Evolutionary conservation across 2,888 invertebrate species (phyloP).

Genomic region (Tetheella fluctuosa): DNA sequence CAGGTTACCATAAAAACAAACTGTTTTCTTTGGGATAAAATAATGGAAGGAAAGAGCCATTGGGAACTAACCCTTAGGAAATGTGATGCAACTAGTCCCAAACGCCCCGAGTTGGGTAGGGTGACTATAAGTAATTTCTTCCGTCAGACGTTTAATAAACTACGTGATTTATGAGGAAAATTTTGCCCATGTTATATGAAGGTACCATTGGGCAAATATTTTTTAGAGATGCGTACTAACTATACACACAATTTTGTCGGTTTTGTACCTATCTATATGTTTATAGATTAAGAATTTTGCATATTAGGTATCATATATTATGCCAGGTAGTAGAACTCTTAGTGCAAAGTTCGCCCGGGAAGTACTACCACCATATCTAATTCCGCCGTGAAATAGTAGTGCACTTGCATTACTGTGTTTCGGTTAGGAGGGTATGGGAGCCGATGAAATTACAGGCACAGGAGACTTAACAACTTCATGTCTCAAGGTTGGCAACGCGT

Average conservation of each 20-base stretch:
- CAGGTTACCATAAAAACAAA: constrained; percentile 27
- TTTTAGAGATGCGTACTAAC: neutral
- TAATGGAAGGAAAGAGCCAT: constrained; percentile 25
- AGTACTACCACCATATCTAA: too few relatives aligned
- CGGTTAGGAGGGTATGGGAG: too few relatives aligned
- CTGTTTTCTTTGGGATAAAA: constrained; percentile 27
- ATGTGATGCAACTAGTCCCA: constrained; percentile 39
- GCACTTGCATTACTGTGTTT: too few relatives aligned
- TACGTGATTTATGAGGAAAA: constrained; percentile 14
- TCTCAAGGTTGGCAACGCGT: too few relatives aligned
- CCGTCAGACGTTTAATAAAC: constrained; percentile 12
- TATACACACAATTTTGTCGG: neutral
- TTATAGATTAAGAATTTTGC: constrained; percentile 1
- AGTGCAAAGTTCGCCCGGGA: too few relatives aligned
- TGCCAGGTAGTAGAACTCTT: too few relatives aligned
- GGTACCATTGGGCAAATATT: neutral
- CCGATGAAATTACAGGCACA: too few relatives aligned
- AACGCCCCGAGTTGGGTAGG: constrained; percentile 26
- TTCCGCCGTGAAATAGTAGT: too few relatives aligned
- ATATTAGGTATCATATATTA: too few relatives aligned
- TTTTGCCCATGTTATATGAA: neutral
- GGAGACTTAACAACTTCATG: too few relatives aligned
- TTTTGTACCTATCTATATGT: neutral
- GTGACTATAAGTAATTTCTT: constrained; percentile 33
- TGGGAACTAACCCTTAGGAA: constrained; percentile 26